phyloP scores from a whole-genome alignment of 2,797 vertebrate species.

The Leptatherina wallacei region DNA sequence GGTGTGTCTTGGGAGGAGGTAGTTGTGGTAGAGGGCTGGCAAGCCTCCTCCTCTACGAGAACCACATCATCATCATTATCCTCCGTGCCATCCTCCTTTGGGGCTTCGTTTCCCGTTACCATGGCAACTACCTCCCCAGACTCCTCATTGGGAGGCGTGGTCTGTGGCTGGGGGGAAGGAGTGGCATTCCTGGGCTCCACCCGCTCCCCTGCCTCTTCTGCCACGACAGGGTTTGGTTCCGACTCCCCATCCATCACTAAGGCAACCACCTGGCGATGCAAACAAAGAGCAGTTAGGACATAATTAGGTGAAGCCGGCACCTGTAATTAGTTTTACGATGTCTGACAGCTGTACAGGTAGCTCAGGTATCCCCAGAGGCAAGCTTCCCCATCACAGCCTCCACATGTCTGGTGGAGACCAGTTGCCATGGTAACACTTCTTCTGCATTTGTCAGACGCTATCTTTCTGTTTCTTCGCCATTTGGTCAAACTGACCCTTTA shows the following conservation, averaged over 20 bases:
- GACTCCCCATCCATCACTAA: constrained; percentile 91
- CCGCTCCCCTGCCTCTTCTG: constrained; percentile 80
- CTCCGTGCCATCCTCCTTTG: constrained; percentile 69
- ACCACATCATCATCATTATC: constrained; percentile 97
- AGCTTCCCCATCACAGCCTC: background rate
- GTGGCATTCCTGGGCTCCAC: constrained; percentile 89
- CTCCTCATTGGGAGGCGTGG: constrained; percentile 83
- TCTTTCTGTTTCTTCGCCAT: background rate
- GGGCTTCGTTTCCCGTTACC: constrained; percentile 72
- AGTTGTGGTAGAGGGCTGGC: constrained; percentile 63
- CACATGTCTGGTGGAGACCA: background rate
- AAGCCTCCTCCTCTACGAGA: constrained; percentile 89
- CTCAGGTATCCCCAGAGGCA: constrained; percentile 51
- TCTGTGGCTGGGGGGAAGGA: constrained; percentile 83
- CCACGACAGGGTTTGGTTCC: constrained; percentile 81
- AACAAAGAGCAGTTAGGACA: constrained; percentile 46
- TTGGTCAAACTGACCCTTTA: constrained; percentile 9
- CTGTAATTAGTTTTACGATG: constrained; percentile 34
- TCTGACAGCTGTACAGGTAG: constrained; percentile 61
- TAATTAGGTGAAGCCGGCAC: constrained; percentile 27
- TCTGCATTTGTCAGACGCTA: background rate
- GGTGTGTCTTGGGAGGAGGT: constrained; percentile 79
- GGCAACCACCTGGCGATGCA: constrained; percentile 83
- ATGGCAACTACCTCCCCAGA: constrained; percentile 84
- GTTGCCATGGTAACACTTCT: background rate